Evolutionary conservation across 2,113 vertebrate genomes (phyloP).

Genomic region (Laticauda colubrina): DNA sequence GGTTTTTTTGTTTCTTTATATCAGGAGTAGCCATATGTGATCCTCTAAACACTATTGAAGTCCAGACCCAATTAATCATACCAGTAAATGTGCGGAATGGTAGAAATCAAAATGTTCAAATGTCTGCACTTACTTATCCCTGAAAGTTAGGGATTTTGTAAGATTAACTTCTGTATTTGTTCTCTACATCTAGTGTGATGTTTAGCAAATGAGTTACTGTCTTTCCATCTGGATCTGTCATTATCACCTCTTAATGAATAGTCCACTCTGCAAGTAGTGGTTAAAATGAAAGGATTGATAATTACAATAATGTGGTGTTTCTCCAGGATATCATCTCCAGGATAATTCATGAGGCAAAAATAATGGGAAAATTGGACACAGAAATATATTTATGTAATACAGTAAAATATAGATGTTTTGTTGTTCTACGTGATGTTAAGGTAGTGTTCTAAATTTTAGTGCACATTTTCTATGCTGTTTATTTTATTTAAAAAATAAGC

Average conservation of each 20-base stretch:
- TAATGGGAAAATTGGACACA: background rate
- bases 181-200: background rate
- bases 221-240: constrained; percentile 8
- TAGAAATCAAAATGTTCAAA: background rate
- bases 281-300: constrained; percentile 1
- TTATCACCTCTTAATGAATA: constrained; percentile 7
- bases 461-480: background rate
- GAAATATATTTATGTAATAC: background rate
- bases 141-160: background rate
- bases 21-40: background rate
- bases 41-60: background rate
- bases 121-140: background rate
- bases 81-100: background rate
- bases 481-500: no score
- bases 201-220: constrained; percentile 1
- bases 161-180: background rate
- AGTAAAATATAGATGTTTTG: background rate
- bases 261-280: background rate
- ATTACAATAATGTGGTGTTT: background rate
- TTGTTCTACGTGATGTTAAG: background rate
- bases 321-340: background rate
- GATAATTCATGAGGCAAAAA: background rate
- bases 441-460: background rate
- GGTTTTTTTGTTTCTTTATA: background rate
- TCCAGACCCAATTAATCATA: background rate